Evolutionary conservation across 2,797 vertebrate genomes (phyloP).

Genomic region (Periophthalmus magnuspinnatus): DNA sequence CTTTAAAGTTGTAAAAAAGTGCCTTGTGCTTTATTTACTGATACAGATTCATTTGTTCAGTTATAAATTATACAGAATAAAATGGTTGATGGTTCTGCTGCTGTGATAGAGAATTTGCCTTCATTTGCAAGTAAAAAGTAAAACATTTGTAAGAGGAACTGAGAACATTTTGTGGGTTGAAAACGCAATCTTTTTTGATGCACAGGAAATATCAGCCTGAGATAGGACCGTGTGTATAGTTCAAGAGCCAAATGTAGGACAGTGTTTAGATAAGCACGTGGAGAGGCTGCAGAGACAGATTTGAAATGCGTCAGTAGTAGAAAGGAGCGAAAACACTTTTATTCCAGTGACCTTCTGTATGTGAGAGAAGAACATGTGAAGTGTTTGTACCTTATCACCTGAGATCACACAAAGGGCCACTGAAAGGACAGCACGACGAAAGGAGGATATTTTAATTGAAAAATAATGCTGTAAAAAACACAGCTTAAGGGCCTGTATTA

Average conservation of each 20-base stretch:
- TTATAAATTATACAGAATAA: too few species aligned
- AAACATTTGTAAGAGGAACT: too few species aligned
- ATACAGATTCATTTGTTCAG: too few species aligned
- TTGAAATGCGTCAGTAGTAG: not conserved
- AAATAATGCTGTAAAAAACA: not conserved
- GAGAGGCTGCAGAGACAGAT: not conserved
- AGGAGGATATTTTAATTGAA: not conserved
- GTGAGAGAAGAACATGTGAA: not conserved
- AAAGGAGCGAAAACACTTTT: constrained; percentile 1
- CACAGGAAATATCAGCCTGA: not conserved
- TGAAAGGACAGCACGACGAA: not conserved
- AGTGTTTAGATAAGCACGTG: not conserved
- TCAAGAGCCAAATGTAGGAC: not conserved
- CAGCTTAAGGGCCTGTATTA: too few species aligned
- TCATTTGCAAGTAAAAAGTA: too few species aligned
- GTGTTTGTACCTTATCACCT: not conserved
- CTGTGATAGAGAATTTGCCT: too few species aligned
- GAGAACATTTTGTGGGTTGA: not conserved
- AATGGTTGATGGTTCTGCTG: too few species aligned
- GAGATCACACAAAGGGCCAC: not conserved
- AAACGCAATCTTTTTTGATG: not conserved
- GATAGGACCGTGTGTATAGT: not conserved
- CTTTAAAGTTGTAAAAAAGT: too few species aligned
- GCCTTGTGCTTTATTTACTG: too few species aligned
- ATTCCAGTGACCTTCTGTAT: constrained; percentile 1